Evolutionary conservation across 2,888 invertebrate genomes (phyloP).

Genomic region (Cerastis leucographa): DNA sequence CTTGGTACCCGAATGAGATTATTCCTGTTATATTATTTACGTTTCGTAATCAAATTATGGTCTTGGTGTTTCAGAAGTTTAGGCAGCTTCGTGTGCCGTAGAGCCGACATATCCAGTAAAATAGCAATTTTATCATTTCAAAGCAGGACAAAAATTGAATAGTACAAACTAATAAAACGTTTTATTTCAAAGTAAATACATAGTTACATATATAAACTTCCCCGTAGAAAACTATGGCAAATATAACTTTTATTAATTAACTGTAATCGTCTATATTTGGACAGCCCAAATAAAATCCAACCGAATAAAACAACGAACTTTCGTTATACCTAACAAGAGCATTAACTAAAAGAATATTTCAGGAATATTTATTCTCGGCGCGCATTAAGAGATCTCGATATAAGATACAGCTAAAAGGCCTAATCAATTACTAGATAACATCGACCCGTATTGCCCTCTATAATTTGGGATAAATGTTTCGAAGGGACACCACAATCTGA

Average conservation of each 20-base stretch:
- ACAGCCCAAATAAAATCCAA: background rate
- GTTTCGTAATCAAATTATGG: background rate
- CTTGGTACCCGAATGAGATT: background rate
- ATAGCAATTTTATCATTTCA: background rate
- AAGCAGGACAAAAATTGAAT: background rate
- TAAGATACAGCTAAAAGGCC: conserved; percentile 79
- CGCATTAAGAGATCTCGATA: conserved; percentile 74
- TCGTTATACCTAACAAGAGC: conserved; percentile 25
- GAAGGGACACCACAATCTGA: conserved; percentile 62
- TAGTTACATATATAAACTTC: background rate
- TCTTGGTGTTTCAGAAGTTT: background rate
- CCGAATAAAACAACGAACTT: background rate
- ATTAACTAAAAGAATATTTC: conserved; percentile 41
- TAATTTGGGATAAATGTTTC: conserved; percentile 71
- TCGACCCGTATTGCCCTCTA: conserved; percentile 69
- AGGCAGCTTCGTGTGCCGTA: background rate
- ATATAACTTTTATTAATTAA: background rate
- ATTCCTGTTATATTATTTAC: background rate
- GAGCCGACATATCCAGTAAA: background rate
- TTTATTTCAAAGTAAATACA: background rate
- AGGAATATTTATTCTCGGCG: conserved; percentile 47
- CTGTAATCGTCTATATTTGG: background rate
- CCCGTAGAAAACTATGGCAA: background rate
- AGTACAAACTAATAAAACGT: background rate
- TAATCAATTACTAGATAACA: conserved; percentile 83